Conservation (phyloP, 2,797 vertebrate genomes). For the Pseudocheirus occidentalis region DNA sequence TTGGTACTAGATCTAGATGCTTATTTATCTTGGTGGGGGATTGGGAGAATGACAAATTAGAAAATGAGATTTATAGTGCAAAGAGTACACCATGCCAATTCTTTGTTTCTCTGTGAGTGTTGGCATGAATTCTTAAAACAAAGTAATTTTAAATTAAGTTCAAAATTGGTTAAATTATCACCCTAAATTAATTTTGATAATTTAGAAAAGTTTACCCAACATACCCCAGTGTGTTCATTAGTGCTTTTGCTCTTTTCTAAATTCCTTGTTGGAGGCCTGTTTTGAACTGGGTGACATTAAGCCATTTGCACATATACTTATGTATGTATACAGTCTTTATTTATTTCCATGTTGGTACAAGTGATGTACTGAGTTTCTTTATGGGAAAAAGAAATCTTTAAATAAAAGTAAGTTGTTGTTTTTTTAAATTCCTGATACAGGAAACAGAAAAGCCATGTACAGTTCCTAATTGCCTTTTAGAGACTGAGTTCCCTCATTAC, state of each 20-base stretch:
- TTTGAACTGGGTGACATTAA: constrained; percentile 30
- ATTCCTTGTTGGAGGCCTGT: not conserved
- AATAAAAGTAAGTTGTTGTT: constrained; percentile 67
- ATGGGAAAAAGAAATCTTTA: constrained; percentile 61
- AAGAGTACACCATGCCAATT: constrained; percentile 42
- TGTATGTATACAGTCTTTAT: constrained; percentile 63
- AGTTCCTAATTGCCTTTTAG: constrained; percentile 77
- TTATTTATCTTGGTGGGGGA: constrained; percentile 22
- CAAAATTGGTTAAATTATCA: constrained; percentile 37
- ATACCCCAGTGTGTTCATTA: not conserved
- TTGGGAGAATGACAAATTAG: constrained; percentile 32
- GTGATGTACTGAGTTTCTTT: constrained; percentile 65
- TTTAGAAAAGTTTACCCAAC: not conserved
- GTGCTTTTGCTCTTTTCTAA: constrained; percentile 39
- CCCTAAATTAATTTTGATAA: constrained; percentile 57
- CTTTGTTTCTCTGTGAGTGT: constrained; percentile 30
- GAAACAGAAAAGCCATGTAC: constrained; percentile 72
- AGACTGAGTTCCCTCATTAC: constrained; percentile 78
- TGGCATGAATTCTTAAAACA: constrained; percentile 26
- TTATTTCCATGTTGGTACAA: constrained; percentile 64
- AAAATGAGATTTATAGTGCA: constrained; percentile 39
- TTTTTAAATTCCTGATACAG: constrained; percentile 72
- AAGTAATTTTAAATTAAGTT: constrained; percentile 56
- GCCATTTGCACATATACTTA: constrained; percentile 47
- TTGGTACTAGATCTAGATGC: constrained; percentile 17